Conservation (phyloP, 2,888 invertebrate genomes). For the Machimus atricapillus region DNA sequence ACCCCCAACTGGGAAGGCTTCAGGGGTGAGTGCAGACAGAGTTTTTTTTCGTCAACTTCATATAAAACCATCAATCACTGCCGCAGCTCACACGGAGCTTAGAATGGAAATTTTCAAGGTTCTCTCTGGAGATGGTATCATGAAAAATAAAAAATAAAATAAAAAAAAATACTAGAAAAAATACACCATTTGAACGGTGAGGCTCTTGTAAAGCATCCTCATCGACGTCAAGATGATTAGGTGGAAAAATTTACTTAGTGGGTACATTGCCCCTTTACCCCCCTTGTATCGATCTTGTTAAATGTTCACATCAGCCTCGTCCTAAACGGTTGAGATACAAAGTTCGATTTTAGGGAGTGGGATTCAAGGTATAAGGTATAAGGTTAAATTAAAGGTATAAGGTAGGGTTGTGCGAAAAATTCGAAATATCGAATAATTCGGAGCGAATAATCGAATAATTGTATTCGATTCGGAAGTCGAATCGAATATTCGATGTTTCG, state of each 20-base stretch:
- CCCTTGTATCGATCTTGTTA: too few species aligned
- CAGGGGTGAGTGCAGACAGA: background rate
- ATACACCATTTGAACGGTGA: background rate
- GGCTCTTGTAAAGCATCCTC: background rate
- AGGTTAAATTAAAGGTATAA: too few species aligned
- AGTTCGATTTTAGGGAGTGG: background rate
- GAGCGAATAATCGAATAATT: too few species aligned
- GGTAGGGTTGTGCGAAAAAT: too few species aligned
- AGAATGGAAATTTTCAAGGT: background rate
- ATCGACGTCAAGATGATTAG: conserved; percentile 20
- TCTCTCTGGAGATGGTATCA: background rate
- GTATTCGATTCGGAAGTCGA: too few species aligned
- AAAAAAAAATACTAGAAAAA: background rate
- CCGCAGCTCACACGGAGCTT: background rate
- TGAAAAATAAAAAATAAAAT: background rate
- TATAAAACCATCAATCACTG: conserved; percentile 10
- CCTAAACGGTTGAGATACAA: background rate
- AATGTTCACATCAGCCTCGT: too few species aligned
- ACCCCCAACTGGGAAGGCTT: background rate
- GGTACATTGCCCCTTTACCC: too few species aligned
- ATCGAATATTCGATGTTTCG: too few species aligned
- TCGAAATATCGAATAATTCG: too few species aligned
- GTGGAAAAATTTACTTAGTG: conserved; percentile 11
- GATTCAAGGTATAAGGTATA: background rate
- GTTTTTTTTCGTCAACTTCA: background rate